Evolutionary conservation across 2,888 invertebrate genomes (phyloP).

Genomic region (Chymomyza amoena): DNA sequence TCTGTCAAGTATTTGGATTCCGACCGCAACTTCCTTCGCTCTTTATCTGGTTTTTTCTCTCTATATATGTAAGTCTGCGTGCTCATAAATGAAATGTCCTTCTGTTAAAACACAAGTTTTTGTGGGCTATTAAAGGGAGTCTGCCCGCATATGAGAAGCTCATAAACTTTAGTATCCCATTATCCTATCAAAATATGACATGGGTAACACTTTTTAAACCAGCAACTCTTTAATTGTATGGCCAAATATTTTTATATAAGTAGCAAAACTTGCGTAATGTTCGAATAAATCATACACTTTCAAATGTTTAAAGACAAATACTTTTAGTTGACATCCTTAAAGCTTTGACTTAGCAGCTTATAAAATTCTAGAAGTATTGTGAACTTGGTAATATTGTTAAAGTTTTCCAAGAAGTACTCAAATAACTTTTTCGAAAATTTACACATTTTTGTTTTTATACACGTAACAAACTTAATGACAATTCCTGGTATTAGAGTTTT

Average conservation of each 20-base stretch:
- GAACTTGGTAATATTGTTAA: neutral
- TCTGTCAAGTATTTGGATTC: conserved; percentile 17
- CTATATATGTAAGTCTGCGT: neutral
- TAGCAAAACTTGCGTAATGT: neutral
- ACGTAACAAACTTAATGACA: neutral
- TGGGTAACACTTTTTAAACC: neutral
- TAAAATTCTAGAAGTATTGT: neutral
- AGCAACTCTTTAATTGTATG: neutral
- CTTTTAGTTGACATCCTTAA: neutral
- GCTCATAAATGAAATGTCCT: conserved; percentile 33
- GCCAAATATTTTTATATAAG: neutral
- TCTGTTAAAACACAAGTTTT: conserved; percentile 31
- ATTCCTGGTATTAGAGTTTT: neutral
- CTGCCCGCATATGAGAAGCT: conserved; percentile 8
- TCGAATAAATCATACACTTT: neutral
- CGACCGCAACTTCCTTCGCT: neutral
- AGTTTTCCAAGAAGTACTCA: neutral
- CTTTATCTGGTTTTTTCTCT: neutral
- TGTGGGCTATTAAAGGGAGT: conserved; percentile 23
- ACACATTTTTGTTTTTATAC: neutral
- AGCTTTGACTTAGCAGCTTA: neutral
- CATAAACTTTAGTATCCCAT: neutral
- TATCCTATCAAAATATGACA: conserved; percentile 2
- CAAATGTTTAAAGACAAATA: neutral
- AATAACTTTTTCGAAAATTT: neutral